Base-by-base conservation (phyloP, 2,888 invertebrate genomes). In the Lasioglossum figueresi region DNA sequence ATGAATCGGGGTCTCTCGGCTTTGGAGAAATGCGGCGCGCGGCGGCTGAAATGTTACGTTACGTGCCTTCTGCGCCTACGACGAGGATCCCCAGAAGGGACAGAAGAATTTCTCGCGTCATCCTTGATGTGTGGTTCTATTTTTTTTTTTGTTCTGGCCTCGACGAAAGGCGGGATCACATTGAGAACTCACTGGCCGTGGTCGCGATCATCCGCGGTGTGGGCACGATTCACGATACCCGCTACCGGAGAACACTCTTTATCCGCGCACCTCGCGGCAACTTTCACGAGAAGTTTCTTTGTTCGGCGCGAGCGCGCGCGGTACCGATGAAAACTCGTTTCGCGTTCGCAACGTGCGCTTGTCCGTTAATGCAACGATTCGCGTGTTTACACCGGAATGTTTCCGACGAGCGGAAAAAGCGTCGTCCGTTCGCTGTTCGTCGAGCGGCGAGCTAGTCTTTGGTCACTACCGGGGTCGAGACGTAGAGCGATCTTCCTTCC, bases 81-180 rank as follows among this genome's bases (percentile, higher is more conserved):
- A 91, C 83, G 86, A 92, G 87, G 86, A 93, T 91, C 89, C 91
- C 93, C 91, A 92, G 88, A 81, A 94, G 90, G 92, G 91, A 88
- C 79, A 92, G 89, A 76, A 93, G 90, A 80, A 94, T 91, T 88
- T 90, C 89, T 86, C 92, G 88, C 89, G 88, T 89, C 92, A 92
- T 87, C 80, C 81, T 87, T 74, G 86, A 90, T 88, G 10, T 78
- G 91, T 92, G 92, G 92, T 93, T 52, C 10, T 8, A 23, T 0
- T 52, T 52, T 56, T 56, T 56, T 10, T n/a, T n/a, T 56, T 4
- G n/a, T 56, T 56, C 80, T 77, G 72, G 14, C 59, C 82, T 82
- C 79, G 84, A 59, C 31, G 79, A 56, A 37, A 52, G 68, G 68
- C 76, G 78, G 71, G 85, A 89, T 92, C 91, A 92, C 92, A 92